A percentile compares a stretch with the other conserved stretches of the same genome.
Conservation (phyloP, 2,888 invertebrate species). For the Litoditis marina region DNA sequence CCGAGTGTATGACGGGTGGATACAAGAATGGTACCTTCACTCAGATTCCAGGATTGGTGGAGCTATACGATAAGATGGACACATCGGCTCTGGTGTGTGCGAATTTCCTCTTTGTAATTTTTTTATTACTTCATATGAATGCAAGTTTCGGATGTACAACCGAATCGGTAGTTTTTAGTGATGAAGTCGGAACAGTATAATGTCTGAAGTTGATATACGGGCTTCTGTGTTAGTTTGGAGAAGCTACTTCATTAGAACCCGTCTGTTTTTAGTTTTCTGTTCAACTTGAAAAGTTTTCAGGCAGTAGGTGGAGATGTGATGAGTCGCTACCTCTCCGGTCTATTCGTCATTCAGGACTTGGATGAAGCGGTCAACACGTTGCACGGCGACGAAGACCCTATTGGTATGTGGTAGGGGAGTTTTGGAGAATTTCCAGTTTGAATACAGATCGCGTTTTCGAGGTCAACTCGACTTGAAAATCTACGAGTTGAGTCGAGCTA, state of each 20-base stretch:
- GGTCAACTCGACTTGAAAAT: no score
- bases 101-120: background rate
- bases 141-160: background rate
- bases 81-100: constrained; percentile 27
- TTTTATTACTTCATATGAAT: background rate
- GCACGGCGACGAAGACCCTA: constrained; percentile 41
- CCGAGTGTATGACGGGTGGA: constrained; percentile 33
- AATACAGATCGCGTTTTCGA: no score
- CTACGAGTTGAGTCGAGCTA: no score
- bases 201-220: no score
- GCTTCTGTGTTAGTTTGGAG: no score
- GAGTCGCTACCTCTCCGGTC: constrained; percentile 34
- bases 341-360: constrained; percentile 37
- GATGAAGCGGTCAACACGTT: constrained; percentile 33
- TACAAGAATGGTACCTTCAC: constrained; percentile 40
- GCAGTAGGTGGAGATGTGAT: constrained; percentile 35
- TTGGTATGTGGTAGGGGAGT: constrained; percentile 17
- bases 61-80: constrained; percentile 21
- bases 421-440: no score
- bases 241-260: no score
- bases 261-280: no score
- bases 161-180: no score
- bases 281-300: no score
- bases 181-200: no score
- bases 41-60: constrained; percentile 35